Percentiles rank a stretch among this genome's conserved stretches.
phyloP scores from a whole-genome alignment of 2,888 invertebrate species.

The Meteorus cinctellus region DNA sequence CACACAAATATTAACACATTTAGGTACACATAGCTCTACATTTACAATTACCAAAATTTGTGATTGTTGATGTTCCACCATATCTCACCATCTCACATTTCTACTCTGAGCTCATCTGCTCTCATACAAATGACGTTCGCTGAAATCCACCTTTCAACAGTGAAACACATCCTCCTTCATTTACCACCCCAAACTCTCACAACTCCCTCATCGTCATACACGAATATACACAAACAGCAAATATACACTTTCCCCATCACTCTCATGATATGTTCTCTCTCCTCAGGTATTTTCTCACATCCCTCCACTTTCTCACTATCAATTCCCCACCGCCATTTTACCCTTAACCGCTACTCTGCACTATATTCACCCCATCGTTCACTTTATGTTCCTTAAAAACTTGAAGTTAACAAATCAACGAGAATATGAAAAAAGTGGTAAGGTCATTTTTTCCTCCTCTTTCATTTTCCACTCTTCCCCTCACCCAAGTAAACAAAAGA shows the following conservation, averaged over 20 bases:
- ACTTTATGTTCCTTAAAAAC: slow-evolving; percentile 5
- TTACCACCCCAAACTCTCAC: neutral
- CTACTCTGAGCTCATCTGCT: neutral
- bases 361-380: neutral
- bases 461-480: neutral
- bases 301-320: neutral
- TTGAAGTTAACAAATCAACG: slow-evolving; percentile 47
- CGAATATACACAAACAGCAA: neutral
- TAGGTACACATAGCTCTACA: neutral
- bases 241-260: neutral
- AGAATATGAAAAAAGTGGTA: slow-evolving; percentile 44
- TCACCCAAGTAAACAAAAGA: neutral
- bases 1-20: neutral
- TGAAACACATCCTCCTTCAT: too few relatives aligned
- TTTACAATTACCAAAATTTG: neutral
- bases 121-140: neutral
- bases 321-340: neutral
- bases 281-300: neutral
- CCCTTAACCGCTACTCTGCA: neutral
- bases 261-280: neutral
- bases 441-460: slow-evolving; percentile 24
- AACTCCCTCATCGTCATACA: neutral
- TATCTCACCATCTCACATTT: neutral
- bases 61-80: neutral
- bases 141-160: neutral